Evolutionary conservation across 2,888 invertebrate genomes (phyloP).

Genomic region (Pseudococcus longispinus): DNA sequence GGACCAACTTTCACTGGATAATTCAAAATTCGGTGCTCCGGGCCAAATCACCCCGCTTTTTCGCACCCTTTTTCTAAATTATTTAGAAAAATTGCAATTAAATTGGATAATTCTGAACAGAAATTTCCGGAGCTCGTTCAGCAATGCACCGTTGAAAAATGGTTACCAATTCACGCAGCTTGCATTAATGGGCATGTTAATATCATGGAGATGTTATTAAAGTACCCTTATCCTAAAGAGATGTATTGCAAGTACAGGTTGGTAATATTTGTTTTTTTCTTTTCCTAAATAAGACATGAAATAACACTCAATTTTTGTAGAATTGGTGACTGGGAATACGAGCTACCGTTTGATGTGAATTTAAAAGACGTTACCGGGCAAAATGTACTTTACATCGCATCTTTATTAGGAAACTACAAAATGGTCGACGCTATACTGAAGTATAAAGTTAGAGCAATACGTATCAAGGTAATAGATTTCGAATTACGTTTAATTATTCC

Average conservation of each 20-base stretch:
- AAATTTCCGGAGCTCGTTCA: slow-evolving; percentile 84
- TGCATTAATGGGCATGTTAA: slow-evolving; percentile 85
- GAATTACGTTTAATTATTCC: background rate
- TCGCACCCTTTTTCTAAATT: too few species aligned
- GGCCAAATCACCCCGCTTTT: too few species aligned
- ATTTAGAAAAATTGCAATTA: background rate
- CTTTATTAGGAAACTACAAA: slow-evolving; percentile 80
- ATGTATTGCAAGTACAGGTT: slow-evolving; percentile 70
- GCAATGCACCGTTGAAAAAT: slow-evolving; percentile 88
- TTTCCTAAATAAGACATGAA: too few species aligned
- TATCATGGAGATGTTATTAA: slow-evolving; percentile 79
- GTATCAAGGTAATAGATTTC: slow-evolving; percentile 19
- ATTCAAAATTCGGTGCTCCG: too few species aligned
- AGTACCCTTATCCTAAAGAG: slow-evolving; percentile 78
- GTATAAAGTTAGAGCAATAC: slow-evolving; percentile 70
- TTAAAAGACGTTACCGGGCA: slow-evolving; percentile 88
- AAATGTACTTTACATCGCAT: slow-evolving; percentile 88
- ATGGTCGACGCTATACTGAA: slow-evolving; percentile 79
- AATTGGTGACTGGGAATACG: slow-evolving; percentile 83
- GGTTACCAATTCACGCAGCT: slow-evolving; percentile 92
- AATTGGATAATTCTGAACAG: slow-evolving; percentile 61
- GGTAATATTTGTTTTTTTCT: slow-evolving; percentile 40
- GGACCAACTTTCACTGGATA: too few species aligned
- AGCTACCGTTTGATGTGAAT: slow-evolving; percentile 91
- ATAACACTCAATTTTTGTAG: slow-evolving; percentile 62